Conservation (phyloP, 2,888 invertebrate genomes). For the Bhutanitis thaidina region DNA sequence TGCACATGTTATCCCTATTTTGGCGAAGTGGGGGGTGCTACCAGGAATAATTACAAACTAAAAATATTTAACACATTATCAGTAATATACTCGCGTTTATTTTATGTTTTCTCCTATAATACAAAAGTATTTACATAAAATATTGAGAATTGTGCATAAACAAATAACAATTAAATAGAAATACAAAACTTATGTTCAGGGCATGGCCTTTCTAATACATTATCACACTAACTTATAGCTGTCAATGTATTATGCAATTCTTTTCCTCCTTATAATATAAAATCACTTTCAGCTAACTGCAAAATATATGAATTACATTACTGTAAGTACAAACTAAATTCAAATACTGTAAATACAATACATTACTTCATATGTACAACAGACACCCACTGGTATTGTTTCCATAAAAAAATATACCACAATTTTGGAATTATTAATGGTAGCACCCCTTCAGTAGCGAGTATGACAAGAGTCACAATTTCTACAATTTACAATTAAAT, state of each 20-base stretch:
- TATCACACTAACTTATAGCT: constrained; percentile 71
- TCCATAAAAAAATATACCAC: constrained; percentile 79
- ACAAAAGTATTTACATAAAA: constrained; percentile 81
- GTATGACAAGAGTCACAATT: constrained; percentile 81
- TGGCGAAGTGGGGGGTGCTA: constrained; percentile 80
- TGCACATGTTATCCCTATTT: constrained; percentile 78
- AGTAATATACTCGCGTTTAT: constrained; percentile 81
- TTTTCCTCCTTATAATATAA: constrained; percentile 73
- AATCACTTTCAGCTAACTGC: constrained; percentile 76
- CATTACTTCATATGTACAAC: constrained; percentile 73
- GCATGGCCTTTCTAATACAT: constrained; percentile 72
- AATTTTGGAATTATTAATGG: constrained; percentile 79
- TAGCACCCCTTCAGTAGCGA: constrained; percentile 81
- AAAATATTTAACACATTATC: constrained; percentile 78
- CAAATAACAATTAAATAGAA: constrained; percentile 81
- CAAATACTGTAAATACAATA: constrained; percentile 79
- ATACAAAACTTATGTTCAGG: constrained; percentile 76
- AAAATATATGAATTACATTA: constrained; percentile 75
- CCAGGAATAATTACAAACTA: constrained; percentile 81
- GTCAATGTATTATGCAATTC: constrained; percentile 76
- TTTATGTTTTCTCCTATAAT: constrained; percentile 79
- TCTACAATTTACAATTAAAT: constrained; percentile 78
- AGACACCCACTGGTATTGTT: constrained; percentile 77
- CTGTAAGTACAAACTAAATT: constrained; percentile 77
- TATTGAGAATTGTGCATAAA: constrained; percentile 81